Evolutionary conservation across 2,113 vertebrate genomes (phyloP).

Genomic region (Dipodomys stephensi): DNA sequence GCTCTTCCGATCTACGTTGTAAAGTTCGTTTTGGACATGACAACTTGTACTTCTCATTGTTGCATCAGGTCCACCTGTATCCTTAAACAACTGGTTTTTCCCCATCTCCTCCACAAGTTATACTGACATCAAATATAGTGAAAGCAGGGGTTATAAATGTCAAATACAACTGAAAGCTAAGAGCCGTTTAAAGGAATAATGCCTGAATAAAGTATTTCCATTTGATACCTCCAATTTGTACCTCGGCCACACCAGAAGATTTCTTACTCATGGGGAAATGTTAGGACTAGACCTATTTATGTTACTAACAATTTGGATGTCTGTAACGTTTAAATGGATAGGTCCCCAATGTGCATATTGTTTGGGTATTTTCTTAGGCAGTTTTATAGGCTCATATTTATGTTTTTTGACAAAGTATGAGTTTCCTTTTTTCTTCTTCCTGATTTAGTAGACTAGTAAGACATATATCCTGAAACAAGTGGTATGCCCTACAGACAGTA

Average conservation of each 20-base stretch:
- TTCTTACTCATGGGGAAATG: conserved; percentile 29
- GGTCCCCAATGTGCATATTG: neutral
- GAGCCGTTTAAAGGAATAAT: conserved; percentile 36
- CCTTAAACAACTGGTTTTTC: too few relatives aligned
- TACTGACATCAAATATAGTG: too few relatives aligned
- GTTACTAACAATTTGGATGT: conserved; percentile 56
- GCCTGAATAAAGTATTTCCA: conserved; percentile 24
- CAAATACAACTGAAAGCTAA: conserved; percentile 49
- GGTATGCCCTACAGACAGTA: conserved; percentile 43
- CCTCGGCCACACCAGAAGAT: conserved; percentile 21
- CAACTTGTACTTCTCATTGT: too few relatives aligned
- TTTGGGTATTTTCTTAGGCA: conserved; percentile 2
- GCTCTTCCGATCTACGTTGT: too few relatives aligned
- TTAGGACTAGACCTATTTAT: neutral
- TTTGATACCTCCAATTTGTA: conserved; percentile 38
- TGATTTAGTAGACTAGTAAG: conserved; percentile 21
- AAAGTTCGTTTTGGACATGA: too few relatives aligned
- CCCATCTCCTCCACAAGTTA: too few relatives aligned
- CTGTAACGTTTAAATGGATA: conserved; percentile 23
- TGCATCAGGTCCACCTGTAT: too few relatives aligned
- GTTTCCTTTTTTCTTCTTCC: conserved; percentile 44
- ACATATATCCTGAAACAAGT: neutral
- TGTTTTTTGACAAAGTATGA: conserved; percentile 43
- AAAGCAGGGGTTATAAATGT: too few relatives aligned
- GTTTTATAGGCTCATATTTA: neutral